phyloP scores from a whole-genome alignment of 2,888 invertebrate genomes.

The Erebia palarica region DNA sequence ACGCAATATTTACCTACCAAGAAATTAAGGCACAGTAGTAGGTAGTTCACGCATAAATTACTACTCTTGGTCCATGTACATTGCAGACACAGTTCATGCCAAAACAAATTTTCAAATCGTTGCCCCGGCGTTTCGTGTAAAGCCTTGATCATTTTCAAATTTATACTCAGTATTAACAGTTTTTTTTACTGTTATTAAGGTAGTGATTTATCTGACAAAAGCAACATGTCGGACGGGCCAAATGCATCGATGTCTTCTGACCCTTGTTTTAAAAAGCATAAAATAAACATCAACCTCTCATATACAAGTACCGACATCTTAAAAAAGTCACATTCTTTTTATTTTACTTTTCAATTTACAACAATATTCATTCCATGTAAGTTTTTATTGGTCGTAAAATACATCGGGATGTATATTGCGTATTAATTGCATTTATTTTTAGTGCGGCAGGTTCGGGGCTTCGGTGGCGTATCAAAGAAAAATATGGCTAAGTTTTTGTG shows the following conservation, averaged over 20 bases:
- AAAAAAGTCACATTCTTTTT: conserved; percentile 47
- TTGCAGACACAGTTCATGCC: conserved; percentile 25
- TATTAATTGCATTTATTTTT: conserved; percentile 45
- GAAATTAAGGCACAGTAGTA: neutral
- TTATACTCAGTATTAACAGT: conserved; percentile 63
- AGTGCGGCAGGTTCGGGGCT: conserved; percentile 20
- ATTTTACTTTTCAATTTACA: conserved; percentile 42
- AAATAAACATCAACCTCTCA: conserved; percentile 57
- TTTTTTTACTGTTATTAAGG: conserved; percentile 69
- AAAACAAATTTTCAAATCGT: conserved; percentile 33
- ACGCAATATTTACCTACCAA: too few species aligned
- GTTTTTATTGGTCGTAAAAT: conserved; percentile 44
- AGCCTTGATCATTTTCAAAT: conserved; percentile 67
- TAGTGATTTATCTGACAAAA: conserved; percentile 74
- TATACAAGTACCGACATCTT: conserved; percentile 57
- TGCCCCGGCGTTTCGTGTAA: conserved; percentile 45
- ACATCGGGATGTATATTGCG: conserved; percentile 41
- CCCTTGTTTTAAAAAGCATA: conserved; percentile 69
- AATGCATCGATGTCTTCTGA: conserved; percentile 67
- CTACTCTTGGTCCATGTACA: neutral
- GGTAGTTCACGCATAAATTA: neutral
- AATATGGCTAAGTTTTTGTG: conserved; percentile 29
- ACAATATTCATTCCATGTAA: conserved; percentile 43
- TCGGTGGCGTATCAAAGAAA: conserved; percentile 30
- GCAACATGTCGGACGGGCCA: conserved; percentile 65